phyloP scores from a whole-genome alignment of 2,888 invertebrate species.

The Gerris lacustris region DNA sequence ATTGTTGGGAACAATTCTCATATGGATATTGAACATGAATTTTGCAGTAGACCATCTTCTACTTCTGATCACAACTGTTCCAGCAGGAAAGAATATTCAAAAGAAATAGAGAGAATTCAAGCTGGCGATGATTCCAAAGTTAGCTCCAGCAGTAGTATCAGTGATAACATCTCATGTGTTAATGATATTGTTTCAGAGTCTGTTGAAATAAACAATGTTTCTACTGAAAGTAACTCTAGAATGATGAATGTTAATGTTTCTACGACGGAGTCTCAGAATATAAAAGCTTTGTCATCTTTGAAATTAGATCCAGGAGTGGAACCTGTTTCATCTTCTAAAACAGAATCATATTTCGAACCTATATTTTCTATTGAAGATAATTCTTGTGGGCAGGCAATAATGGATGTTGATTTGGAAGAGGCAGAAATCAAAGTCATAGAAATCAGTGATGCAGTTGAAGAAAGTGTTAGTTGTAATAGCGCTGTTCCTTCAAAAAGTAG shows the following conservation, averaged over 20 bases:
- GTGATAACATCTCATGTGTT: not conserved
- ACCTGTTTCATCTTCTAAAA: constrained; percentile 1
- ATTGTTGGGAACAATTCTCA: not conserved
- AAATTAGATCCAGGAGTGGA: not conserved
- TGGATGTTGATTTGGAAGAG: not conserved
- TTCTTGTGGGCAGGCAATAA: not conserved
- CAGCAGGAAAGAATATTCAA: not conserved
- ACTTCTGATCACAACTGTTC: not conserved
- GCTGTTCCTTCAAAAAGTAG: no score
- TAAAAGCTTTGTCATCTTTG: not conserved
- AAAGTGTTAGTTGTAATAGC: no score
- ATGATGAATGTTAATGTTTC: not conserved
- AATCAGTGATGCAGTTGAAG: no score
- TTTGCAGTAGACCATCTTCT: not conserved
- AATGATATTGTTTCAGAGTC: not conserved
- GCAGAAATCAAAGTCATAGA: not conserved
- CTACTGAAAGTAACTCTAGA: not conserved
- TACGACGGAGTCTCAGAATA: not conserved
- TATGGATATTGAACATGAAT: not conserved
- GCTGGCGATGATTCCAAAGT: not conserved
- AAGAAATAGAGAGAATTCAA: not conserved
- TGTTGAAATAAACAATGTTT: no score
- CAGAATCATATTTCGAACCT: not conserved
- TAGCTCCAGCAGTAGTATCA: not conserved
- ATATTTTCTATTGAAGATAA: not conserved